phyloP scores from a whole-genome alignment of 2,797 vertebrate species.

The Ceryle rudis region DNA sequence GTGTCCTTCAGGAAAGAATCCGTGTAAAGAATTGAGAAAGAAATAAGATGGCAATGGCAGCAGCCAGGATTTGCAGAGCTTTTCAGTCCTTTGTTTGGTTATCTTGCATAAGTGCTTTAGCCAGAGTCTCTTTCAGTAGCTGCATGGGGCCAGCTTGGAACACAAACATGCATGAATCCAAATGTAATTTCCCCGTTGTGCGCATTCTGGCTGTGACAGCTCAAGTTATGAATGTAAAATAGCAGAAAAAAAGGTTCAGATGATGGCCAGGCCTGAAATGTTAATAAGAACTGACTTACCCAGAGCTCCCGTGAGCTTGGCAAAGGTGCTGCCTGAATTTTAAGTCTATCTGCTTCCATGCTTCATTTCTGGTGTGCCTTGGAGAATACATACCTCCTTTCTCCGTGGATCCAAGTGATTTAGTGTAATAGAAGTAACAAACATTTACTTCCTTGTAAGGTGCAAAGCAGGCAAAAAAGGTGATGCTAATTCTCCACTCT shows the following conservation, averaged over 20 bases:
- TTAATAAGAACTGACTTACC: conserved; percentile 49
- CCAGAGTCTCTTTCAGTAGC: conserved; percentile 61
- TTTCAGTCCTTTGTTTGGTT: conserved; percentile 66
- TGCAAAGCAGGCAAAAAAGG: background rate
- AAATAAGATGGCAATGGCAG: conserved; percentile 12
- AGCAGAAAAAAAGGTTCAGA: conserved; percentile 20
- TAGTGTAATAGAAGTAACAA: background rate
- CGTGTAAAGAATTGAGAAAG: conserved; percentile 22
- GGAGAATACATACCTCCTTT: background rate
- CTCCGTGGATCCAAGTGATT: background rate
- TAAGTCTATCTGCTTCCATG: background rate
- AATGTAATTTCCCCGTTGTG: conserved; percentile 68
- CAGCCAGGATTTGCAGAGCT: conserved; percentile 46
- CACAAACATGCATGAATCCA: conserved; percentile 63
- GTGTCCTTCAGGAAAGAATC: conserved; percentile 23
- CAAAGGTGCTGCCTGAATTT: conserved; percentile 20
- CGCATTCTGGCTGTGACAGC: conserved; percentile 42
- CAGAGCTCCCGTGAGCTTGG: background rate
- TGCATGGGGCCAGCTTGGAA: conserved; percentile 63
- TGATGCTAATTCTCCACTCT: background rate
- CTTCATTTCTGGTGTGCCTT: background rate
- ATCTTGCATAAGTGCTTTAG: conserved; percentile 66
- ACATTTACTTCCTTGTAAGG: background rate
- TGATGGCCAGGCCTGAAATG: conserved; percentile 38
- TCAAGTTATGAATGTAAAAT: conserved; percentile 66